Evolutionary conservation across 2,888 invertebrate genomes (phyloP), one percentile per base, ranked within the genome.

Genomic region (Priocnemis perturbator): DNA sequence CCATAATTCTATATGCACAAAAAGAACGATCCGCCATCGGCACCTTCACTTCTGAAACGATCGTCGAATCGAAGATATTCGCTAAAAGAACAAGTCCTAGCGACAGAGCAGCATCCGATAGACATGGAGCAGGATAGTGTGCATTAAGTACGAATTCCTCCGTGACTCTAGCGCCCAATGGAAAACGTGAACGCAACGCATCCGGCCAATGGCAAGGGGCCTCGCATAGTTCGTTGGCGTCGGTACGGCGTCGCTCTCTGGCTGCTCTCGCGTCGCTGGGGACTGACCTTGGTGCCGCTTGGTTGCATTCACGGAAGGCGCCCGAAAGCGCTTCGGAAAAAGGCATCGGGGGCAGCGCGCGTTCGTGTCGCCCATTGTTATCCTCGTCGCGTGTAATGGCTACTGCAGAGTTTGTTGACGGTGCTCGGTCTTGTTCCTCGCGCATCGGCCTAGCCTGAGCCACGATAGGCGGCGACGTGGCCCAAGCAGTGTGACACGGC

Each of bases 311-410:
- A 76, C 77, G 77, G 78, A 72, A 75, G 73, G 79, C 79, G 80
- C 74, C 77, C 74, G 15, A 78, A 80, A 75, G 71, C 81, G 76
- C 78, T 72, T 81, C 74, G 76, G 77, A 77, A 77, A 81, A 73
- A 75, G 77, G 72, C 73, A 73, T 74, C 78, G 74, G 76, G 75
- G 73, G 75, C 74, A 82, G 81, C 82, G 79, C 80, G 81, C 77
- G 77, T 83, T 84, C 81, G 83, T 82, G 79, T 78, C 85, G 83
- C 79, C 83, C 86, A 86, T 86, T 86, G 86, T 86, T 85, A 84
- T 86, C 86, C 85, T 86, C 83, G 86, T 86, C 83, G 85, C 81
- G 84, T 82, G 86, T 86, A 86, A 86, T 86, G 86, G 86, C 86
- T 76, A 83, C 85, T 83, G 78, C 64, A 70, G 78, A 83, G 83